Conservation (phyloP, 2,888 invertebrate genomes). For the Linyphia triangularis region DNA sequence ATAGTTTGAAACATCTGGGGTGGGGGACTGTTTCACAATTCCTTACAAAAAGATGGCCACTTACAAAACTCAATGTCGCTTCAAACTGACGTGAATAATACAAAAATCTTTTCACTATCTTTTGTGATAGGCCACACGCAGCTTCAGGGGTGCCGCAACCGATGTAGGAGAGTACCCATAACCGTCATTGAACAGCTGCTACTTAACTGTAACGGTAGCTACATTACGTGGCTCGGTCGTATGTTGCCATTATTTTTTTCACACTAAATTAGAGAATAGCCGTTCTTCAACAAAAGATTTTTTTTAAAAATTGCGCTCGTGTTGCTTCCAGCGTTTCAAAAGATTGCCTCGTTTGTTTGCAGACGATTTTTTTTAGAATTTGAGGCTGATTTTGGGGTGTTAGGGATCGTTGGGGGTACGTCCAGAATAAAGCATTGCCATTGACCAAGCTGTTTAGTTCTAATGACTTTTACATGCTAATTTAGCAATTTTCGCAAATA, state of each 20-base stretch:
- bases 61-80: neutral
- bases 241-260: constrained; percentile 7
- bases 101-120: constrained; percentile 24
- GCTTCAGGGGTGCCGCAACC: neutral
- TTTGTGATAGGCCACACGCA: constrained; percentile 10
- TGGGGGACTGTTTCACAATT: neutral
- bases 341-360: neutral
- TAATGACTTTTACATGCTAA: constrained; percentile 21
- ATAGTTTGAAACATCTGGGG: neutral
- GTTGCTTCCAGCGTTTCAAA: neutral
- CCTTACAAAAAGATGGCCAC: neutral
- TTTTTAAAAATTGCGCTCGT: neutral
- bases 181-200: constrained; percentile 54
- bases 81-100: constrained; percentile 16
- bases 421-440: neutral
- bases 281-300: constrained; percentile 5
- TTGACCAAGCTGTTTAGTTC: constrained; percentile 11
- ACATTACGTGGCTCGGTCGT: constrained; percentile 27
- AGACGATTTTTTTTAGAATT: neutral
- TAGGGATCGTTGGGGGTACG: neutral
- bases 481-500: neutral
- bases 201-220: constrained; percentile 25
- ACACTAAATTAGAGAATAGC: constrained; percentile 39
- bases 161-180: constrained; percentile 28
- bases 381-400: neutral